Evolutionary conservation across 1,140 invertebrate species (phyloP), one percentile per base, ranked within the genome.

Genomic region (Kradibia gibbosae): DNA sequence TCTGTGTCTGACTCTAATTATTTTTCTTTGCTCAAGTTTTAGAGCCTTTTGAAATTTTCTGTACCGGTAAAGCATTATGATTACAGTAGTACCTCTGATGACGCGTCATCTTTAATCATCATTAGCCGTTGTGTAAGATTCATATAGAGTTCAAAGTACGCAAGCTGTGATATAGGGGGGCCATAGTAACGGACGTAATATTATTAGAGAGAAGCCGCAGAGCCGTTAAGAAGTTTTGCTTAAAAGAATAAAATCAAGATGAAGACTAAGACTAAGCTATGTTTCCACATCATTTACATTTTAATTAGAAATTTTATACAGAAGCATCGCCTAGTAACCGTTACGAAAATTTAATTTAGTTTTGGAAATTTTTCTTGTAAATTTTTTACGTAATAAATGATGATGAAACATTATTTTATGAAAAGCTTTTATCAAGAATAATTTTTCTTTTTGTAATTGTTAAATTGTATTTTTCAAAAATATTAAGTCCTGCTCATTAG

Each of bases 201-300:
- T 67, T 39, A 39, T 67, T 67, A 39, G 62, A 10, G 62, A 36
- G 62, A 67, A 67, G 62, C 34, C 34, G 62, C 62, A 67, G 34
- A 67, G 34, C 20, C 20, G 62, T 36, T 39, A 67, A 39, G 34
- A 39, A 67, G 34, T 67, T 67, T 67, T 39, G 62, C 17, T 28
- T 36, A 65, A 36, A 25, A 17, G 5, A 34, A 67, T 34, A 67
- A 67, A 36, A 15, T 36, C 34, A 36, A 67, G 36, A 7, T 28
- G 4, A 39, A 67, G 34, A 39, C 62, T 20, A 39, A 39, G 4
- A 8, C 34, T n/a, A 20, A 39, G 17, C 34, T n/a, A 15, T 28
- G 1, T n/a, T 65, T 22, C 60, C 60, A 4, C 60, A 28, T 65
- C 31, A 11, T 36, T 10, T 36, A 2, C 22, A 20, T 36, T 65